Evolutionary conservation across 2,888 invertebrate genomes (phyloP).

Genomic region (Eilema griseolum): DNA sequence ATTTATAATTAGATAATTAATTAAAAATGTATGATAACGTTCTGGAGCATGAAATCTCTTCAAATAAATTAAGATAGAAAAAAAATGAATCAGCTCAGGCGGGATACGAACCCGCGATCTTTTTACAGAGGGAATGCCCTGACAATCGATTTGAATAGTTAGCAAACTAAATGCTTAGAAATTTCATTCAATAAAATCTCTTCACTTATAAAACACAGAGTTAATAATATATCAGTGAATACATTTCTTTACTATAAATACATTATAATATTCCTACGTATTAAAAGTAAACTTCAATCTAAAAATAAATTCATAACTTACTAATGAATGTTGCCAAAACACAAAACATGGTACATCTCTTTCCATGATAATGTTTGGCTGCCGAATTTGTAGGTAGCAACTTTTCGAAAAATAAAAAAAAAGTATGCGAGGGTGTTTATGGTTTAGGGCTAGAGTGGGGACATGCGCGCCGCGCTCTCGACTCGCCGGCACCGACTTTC

Average conservation of each 20-base stretch:
- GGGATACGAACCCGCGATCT: too few relatives aligned
- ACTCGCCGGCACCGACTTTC: conserved; percentile 50
- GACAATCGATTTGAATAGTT: too few relatives aligned
- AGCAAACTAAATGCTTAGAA: too few relatives aligned
- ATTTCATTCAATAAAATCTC: too few relatives aligned
- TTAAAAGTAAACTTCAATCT: not conserved
- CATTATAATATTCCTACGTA: not conserved
- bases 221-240: too few relatives aligned
- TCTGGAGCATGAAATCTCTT: too few relatives aligned
- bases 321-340: not conserved
- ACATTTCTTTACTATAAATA: not conserved
- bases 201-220: too few relatives aligned
- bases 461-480: conserved; percentile 57
- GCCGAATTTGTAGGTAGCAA: not conserved
- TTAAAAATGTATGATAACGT: not conserved
- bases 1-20: too few relatives aligned
- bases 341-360: not conserved
- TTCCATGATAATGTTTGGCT: not conserved
- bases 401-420: conserved; percentile 19
- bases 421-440: conserved; percentile 28
- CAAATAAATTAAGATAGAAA: too few relatives aligned
- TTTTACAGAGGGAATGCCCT: too few relatives aligned
- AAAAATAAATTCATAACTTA: not conserved
- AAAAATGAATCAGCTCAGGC: too few relatives aligned
- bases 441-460: conserved; percentile 33